Percentiles rank a stretch among this genome's conserved stretches.
Conservation (phyloP, 1,140 invertebrate species). For the Acromyrmex echinatior region DNA sequence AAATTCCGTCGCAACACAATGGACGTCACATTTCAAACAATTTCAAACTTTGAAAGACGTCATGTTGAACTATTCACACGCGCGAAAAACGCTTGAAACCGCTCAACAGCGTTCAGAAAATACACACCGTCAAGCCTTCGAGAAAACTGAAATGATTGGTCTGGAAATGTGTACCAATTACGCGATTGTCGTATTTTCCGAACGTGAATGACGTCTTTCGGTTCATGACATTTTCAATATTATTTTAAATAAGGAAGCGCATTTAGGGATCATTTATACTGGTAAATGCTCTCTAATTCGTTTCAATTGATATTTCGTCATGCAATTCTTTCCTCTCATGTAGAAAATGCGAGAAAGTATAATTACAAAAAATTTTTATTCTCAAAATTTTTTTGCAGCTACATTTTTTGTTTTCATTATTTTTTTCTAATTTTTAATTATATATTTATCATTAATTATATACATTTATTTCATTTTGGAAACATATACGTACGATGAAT, state of each 20-base stretch:
- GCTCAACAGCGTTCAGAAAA: background rate
- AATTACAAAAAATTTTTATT: background rate
- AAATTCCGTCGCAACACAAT: background rate
- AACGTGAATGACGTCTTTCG: background rate
- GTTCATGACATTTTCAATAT: background rate
- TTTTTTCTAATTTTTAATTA: background rate
- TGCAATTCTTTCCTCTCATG: background rate
- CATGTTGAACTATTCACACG: background rate
- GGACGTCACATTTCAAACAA: constrained; percentile 6
- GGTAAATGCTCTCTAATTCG: too few relatives aligned
- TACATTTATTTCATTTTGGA: background rate
- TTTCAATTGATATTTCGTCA: too few relatives aligned
- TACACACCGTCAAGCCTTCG: background rate
- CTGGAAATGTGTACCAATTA: background rate
- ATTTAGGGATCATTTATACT: too few relatives aligned
- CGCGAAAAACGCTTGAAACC: background rate
- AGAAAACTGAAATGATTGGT: background rate
- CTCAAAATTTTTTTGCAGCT: background rate
- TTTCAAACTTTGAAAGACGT: constrained; percentile 34
- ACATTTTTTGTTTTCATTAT: background rate
- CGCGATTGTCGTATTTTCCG: background rate
- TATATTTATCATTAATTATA: background rate
- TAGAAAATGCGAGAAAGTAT: background rate
- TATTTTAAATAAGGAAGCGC: too few relatives aligned
- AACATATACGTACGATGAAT: background rate